A percentile compares a stretch with the other conserved stretches of the same genome.
Conservation (phyloP, 1,140 invertebrate genomes). For the Plutomurus gul region DNA sequence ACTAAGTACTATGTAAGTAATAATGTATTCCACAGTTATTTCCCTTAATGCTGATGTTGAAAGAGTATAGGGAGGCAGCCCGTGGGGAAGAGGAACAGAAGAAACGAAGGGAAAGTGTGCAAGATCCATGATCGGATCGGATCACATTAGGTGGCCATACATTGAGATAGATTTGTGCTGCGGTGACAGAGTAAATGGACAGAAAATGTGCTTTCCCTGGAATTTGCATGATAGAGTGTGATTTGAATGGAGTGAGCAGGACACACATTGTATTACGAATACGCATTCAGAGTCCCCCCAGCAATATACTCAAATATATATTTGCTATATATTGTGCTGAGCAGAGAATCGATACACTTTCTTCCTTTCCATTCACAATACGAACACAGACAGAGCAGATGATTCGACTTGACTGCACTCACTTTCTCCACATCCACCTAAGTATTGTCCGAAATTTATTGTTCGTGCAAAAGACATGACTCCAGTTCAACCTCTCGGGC, state of each 20-base stretch:
- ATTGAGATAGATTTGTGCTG: constrained; percentile 40
- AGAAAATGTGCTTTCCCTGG: constrained; percentile 34
- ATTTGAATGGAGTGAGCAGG: constrained; percentile 19
- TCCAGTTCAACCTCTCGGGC: neutral
- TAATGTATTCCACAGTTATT: neutral
- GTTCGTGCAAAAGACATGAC: constrained; percentile 31
- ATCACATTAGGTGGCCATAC: constrained; percentile 21
- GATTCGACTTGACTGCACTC: neutral
- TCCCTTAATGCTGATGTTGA: neutral
- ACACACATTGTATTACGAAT: neutral
- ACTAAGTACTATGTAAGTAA: neutral
- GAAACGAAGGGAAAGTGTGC: neutral
- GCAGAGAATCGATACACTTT: constrained; percentile 25
- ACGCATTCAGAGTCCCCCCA: neutral
- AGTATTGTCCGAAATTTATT: constrained; percentile 41
- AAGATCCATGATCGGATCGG: constrained; percentile 18
- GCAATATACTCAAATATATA: neutral
- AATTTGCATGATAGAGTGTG: constrained; percentile 31
- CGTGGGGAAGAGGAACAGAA: neutral
- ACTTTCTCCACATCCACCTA: constrained; percentile 13
- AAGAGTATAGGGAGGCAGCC: neutral
- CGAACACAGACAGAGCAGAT: neutral
- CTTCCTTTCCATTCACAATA: neutral
- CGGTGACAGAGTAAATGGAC: constrained; percentile 34
- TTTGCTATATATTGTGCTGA: neutral